phyloP scores from a whole-genome alignment of 2,113 vertebrate genomes.

The Fulmarus glacialis region DNA sequence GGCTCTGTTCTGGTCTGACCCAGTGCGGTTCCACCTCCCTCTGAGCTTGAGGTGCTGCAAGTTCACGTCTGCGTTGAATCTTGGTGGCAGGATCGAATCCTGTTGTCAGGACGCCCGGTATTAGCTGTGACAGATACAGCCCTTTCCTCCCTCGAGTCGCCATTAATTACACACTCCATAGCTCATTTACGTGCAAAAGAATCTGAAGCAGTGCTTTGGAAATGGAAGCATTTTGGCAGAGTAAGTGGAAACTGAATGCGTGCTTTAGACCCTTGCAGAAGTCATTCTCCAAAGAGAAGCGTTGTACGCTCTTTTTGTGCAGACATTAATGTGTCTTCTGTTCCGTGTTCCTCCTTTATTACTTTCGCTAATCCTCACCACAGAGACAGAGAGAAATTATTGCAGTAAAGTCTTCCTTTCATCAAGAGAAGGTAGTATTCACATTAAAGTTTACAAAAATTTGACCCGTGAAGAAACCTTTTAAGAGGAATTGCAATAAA shows the following conservation, averaged over 20 bases:
- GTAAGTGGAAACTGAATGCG: background rate
- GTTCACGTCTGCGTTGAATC: fast-evolving
- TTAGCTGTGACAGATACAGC: background rate
- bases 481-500: background rate
- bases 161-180: fast-evolving
- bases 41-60: background rate
- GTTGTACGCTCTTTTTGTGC: fast-evolving
- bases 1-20: background rate
- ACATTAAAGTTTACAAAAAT: background rate
- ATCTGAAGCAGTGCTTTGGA: background rate
- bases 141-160: background rate
- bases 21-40: fast-evolving
- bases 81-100: background rate
- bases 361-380: background rate
- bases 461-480: background rate
- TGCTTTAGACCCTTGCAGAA: background rate
- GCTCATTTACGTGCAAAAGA: background rate
- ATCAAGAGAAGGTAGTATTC: background rate
- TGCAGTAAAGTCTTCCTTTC: background rate
- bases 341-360: background rate
- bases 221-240: background rate
- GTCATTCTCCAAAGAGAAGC: background rate
- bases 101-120: fast-evolving
- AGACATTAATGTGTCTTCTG: fast-evolving
- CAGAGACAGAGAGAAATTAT: fast-evolving